Evolutionary conservation across 2,113 vertebrate species (phyloP).

Genomic region (Lasiurus cinereus): DNA sequence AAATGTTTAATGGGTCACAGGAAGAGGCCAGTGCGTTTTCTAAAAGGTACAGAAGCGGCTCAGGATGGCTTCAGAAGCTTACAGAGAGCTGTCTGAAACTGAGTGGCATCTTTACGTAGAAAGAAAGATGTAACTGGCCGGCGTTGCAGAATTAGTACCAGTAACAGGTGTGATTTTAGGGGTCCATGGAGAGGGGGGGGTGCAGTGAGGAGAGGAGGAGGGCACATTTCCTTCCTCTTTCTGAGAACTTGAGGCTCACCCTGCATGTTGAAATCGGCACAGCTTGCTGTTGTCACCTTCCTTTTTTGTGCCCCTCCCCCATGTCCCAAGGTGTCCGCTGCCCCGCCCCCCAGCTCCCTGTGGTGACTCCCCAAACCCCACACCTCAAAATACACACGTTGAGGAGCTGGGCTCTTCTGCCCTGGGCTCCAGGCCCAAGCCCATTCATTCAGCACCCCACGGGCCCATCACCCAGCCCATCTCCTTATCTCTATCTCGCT

Average conservation of each 20-base stretch:
- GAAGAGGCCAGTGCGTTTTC: background rate
- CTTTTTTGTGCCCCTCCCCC: constrained; percentile 16
- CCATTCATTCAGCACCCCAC: background rate
- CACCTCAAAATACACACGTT: no score
- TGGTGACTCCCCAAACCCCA: background rate
- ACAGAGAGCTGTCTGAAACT: background rate
- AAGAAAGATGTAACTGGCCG: background rate
- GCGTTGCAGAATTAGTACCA: background rate
- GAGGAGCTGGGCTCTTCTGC: no score
- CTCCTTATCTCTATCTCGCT: constrained; percentile 28
- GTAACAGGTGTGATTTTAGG: background rate
- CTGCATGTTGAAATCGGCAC: constrained; percentile 70
- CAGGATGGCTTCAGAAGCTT: background rate
- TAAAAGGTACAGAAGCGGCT: background rate
- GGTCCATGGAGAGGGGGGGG: background rate
- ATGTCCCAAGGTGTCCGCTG: background rate
- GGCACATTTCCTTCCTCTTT: constrained; percentile 78
- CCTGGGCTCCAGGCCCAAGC: background rate
- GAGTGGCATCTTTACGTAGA: background rate
- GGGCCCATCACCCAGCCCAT: no score
- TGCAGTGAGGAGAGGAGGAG: background rate
- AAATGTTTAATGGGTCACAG: background rate
- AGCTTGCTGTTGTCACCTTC: constrained; percentile 70
- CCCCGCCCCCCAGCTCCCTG: background rate
- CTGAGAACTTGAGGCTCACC: background rate